Evolutionary conservation across 2,888 invertebrate genomes (phyloP).

Genomic region (Crepidodera aurea): DNA sequence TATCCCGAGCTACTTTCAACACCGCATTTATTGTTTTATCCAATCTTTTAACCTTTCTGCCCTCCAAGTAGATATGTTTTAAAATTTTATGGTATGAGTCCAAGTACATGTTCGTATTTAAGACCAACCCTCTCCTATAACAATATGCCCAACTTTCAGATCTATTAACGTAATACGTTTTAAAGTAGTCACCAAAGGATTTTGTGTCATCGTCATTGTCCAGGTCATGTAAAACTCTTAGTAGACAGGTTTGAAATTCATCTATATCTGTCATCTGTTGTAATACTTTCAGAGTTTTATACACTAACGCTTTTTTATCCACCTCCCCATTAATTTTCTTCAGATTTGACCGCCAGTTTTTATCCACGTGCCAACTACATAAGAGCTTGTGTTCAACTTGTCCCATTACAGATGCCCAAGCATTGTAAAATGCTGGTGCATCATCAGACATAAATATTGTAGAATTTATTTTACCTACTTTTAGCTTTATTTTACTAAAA

Average conservation of each 20-base stretch:
- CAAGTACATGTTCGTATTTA: constrained; percentile 33
- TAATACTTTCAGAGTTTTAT: constrained; percentile 17
- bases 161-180: constrained; percentile 23
- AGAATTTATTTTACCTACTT: constrained; percentile 11
- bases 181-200: constrained; percentile 35
- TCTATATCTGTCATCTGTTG: not conserved
- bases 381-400: constrained; percentile 14
- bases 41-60: constrained; percentile 28
- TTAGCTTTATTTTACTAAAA: constrained; percentile 9
- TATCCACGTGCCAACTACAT: constrained; percentile 24
- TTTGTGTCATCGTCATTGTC: constrained; percentile 13
- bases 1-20: constrained; percentile 26
- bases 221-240: not conserved
- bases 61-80: constrained; percentile 43
- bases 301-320: constrained; percentile 2
- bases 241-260: constrained; percentile 1
- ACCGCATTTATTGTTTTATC: constrained; percentile 28
- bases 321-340: constrained; percentile 10
- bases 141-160: constrained; percentile 35
- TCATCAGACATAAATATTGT: constrained; percentile 36
- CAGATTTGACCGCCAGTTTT: constrained; percentile 17
- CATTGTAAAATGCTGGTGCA: constrained; percentile 29
- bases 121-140: constrained; percentile 23
- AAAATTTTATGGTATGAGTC: constrained; percentile 35
- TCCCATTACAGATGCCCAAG: constrained; percentile 31